Base-by-base conservation (phyloP, 2,888 invertebrate species). In the Eubasilissa splendida region DNA sequence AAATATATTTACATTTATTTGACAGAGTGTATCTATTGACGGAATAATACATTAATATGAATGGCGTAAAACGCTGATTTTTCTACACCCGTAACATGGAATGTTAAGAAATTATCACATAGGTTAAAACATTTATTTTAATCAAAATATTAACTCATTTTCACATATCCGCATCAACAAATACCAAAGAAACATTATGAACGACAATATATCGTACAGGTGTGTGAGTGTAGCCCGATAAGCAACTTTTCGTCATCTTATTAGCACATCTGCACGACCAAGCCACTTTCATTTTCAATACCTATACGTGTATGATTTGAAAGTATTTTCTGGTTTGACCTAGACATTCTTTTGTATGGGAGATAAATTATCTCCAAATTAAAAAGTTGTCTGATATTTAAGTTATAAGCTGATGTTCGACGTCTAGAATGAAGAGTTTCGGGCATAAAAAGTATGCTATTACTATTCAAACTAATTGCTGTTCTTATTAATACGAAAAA, bases 281-380 rank as follows among this genome's bases (percentile, higher is more conserved):
- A 73, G 60, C 77, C 82, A 80, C 82, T 82, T 82, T 82, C 82
- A 80, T 80, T 82, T 82, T 82, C 82, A 71, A 80, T 81, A 77
- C 74, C 59, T 71, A 77, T 77, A 74, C 79, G 76, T 70, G 79
- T 77, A 77, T 82, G 75, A 82, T 82, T 82, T 82, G 82, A 82
- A 82, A 82, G 82, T 82, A 80, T 77, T 82, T 79, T 82, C 82
- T 77, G 82, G 80, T 80, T 73, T 82, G 82, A 82, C 82, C 82
- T 82, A 82, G 82, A 82, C 82, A 82, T 82, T 82, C 82, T 82
- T 82, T 77, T 68, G 59, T 53, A 60, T 54, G 78, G 50, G 78
- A 71, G 60, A 77, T 77, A 77, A 77, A 77, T 77, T 78, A 78
- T 78, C 73, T 66, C 52, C 59, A 63, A 73, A 78, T 78, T 78